Conservation (phyloP, 2,797 vertebrate genomes). For the Coccyzus lansbergi region DNA sequence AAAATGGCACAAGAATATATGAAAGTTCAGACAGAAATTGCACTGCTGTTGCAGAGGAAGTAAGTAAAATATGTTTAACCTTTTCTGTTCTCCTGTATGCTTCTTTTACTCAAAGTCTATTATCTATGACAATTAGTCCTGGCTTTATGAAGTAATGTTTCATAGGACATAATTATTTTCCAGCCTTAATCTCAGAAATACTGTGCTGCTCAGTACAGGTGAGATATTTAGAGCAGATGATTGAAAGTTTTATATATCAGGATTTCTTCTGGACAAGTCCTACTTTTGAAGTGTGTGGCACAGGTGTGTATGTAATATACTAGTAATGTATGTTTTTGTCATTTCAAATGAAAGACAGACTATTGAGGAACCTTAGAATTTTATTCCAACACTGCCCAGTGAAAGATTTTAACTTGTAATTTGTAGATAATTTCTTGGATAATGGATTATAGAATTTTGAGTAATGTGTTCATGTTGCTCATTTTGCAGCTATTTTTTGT, state of each 20-base stretch:
- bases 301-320: not conserved
- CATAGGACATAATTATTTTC: not conserved
- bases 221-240: not conserved
- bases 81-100: not conserved
- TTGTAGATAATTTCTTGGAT: not conserved
- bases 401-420: not conserved
- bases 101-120: not conserved
- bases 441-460: not conserved
- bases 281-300: not conserved
- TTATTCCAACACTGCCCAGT: not conserved
- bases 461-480: not conserved
- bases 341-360: not conserved
- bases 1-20: constrained; percentile 99
- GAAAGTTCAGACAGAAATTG: constrained; percentile 99
- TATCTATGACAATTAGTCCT: not conserved
- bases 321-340: not conserved
- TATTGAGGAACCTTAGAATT: not conserved
- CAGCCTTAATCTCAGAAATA: not conserved
- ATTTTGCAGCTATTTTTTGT: not conserved
- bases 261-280: not conserved
- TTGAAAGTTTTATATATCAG: not conserved
- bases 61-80: constrained; percentile 77
- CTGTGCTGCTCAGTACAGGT: not conserved
- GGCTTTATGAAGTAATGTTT: not conserved
- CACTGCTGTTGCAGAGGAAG: constrained; percentile 97